phyloP scores from a whole-genome alignment of 1,140 invertebrate species.

The Drosophila melanica region DNA sequence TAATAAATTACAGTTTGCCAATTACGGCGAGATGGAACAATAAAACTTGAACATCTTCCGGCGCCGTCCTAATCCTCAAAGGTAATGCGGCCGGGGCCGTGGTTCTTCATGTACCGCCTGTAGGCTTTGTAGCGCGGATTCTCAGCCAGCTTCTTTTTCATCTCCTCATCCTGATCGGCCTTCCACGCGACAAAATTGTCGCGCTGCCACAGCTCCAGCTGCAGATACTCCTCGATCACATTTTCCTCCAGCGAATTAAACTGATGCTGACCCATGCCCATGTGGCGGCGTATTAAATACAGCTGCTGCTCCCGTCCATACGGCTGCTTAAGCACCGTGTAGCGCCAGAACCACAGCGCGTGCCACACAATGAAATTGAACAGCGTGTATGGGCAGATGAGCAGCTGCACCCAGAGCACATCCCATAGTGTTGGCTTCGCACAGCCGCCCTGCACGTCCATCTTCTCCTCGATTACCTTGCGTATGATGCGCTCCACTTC shows the following conservation, averaged over 20 bases:
- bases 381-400: constrained; percentile 91
- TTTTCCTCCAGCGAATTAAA: constrained; percentile 90
- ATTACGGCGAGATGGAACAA: constrained; percentile 54
- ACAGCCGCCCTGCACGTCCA: constrained; percentile 95
- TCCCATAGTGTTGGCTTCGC: constrained; percentile 91
- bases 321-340: constrained; percentile 89
- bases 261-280: constrained; percentile 89
- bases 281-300: constrained; percentile 91
- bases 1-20: constrained; percentile 37
- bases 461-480: constrained; percentile 93
- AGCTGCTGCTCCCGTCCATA: constrained; percentile 93
- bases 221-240: constrained; percentile 90
- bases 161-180: constrained; percentile 91
- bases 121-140: constrained; percentile 92
- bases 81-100: constrained; percentile 90
- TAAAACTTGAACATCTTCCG: constrained; percentile 64
- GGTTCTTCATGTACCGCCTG: constrained; percentile 91
- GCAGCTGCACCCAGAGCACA: constrained; percentile 92
- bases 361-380: constrained; percentile 90
- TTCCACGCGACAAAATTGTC: constrained; percentile 93
- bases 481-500: constrained; percentile 90
- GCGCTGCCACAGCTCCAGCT: constrained; percentile 91
- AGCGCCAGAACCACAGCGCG: constrained; percentile 91
- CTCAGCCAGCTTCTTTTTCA: constrained; percentile 91
- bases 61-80: constrained; percentile 87